phyloP scores from a whole-genome alignment of 2,797 vertebrate species.

The Smutsia temminckii region DNA sequence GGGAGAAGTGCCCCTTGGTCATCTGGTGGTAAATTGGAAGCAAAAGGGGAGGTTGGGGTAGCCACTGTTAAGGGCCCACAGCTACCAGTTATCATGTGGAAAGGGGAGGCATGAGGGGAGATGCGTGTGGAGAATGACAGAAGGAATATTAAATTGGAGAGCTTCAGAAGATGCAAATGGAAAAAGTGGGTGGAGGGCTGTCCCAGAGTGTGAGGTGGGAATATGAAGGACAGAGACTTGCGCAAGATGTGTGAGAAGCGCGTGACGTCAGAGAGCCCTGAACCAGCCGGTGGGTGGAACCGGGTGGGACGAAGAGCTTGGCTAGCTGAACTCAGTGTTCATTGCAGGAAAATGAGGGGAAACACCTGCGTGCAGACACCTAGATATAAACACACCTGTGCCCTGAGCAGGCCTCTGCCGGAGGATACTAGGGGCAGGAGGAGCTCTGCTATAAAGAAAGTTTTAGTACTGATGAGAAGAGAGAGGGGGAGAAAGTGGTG shows the following conservation, averaged over 20 bases:
- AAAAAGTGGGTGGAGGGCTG: background rate
- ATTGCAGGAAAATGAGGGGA: background rate
- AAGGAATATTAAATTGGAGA: background rate
- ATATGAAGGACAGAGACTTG: background rate
- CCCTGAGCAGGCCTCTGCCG: background rate
- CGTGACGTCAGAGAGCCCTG: background rate
- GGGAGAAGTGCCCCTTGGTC: too few species aligned
- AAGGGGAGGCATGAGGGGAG: background rate
- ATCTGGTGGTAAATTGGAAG: background rate
- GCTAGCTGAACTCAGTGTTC: background rate
- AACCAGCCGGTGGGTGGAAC: rapidly evolving
- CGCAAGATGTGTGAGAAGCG: background rate
- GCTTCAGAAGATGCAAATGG: background rate
- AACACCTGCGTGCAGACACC: background rate
- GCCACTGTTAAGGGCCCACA: background rate
- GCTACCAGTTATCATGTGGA: too few species aligned
- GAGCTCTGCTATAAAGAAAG: background rate
- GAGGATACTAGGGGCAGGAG: background rate
- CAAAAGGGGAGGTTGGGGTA: background rate
- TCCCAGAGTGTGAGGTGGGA: background rate
- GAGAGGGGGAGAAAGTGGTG: background rate
- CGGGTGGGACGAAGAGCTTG: background rate
- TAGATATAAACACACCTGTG: background rate
- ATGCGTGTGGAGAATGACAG: background rate
- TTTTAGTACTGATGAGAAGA: background rate